phyloP scores from a whole-genome alignment of 2,113 vertebrate genomes.

The Tor tambroides region DNA sequence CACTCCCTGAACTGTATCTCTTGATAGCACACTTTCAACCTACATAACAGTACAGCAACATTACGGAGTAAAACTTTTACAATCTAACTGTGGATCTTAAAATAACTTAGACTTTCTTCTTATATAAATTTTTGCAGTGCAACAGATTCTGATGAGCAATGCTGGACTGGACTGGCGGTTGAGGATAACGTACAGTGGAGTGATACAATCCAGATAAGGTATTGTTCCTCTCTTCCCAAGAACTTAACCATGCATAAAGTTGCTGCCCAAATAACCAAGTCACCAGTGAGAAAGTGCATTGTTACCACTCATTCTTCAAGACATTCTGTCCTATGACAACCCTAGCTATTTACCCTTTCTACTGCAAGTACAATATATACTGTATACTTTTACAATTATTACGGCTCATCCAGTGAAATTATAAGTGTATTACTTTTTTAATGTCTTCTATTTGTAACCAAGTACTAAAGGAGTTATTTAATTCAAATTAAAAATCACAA shows the following conservation, averaged over 20 bases:
- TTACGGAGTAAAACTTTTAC: background rate
- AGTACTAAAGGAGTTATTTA: background rate
- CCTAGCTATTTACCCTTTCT: background rate
- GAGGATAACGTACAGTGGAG: constrained; percentile 17
- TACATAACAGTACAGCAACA: background rate
- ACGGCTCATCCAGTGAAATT: background rate
- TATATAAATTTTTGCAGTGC: background rate
- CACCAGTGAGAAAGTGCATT: background rate
- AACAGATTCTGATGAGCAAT: background rate
- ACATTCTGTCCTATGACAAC: background rate
- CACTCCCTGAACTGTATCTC: constrained; percentile 3
- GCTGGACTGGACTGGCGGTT: background rate
- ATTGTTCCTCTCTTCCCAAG: background rate
- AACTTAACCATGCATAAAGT: background rate
- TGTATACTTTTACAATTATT: background rate
- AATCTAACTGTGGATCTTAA: background rate
- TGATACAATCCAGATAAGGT: background rate
- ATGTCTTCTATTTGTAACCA: background rate
- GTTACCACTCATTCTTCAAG: background rate
- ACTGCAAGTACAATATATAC: background rate
- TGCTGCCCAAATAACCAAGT: background rate
- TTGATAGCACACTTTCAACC: background rate
- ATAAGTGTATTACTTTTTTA: background rate
- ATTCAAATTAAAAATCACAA: background rate
- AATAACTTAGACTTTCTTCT: background rate